Evolutionary conservation across 2,888 invertebrate species (phyloP).

Genomic region (Oxycera nigricornis): DNA sequence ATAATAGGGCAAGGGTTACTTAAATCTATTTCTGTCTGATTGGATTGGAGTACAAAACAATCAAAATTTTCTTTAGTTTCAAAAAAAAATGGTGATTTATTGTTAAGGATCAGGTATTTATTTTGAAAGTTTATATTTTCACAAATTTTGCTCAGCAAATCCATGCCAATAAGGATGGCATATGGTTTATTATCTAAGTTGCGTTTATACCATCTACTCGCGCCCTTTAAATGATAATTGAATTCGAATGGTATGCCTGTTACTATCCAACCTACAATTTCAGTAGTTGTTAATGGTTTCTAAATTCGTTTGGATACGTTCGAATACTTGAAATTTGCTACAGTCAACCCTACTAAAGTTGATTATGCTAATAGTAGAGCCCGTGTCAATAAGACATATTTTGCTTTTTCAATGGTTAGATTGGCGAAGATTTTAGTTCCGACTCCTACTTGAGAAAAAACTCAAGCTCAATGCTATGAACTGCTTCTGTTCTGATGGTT

Average conservation of each 20-base stretch:
- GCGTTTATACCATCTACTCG: not conserved
- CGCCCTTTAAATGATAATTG: not conserved
- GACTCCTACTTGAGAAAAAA: not conserved
- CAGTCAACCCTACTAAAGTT: not conserved
- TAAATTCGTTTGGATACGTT: not conserved
- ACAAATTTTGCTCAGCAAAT: not conserved
- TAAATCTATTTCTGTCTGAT: too few relatives aligned
- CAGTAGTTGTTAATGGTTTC: not conserved
- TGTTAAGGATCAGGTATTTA: too few relatives aligned
- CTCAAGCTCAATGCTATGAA: not conserved
- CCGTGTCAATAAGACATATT: not conserved
- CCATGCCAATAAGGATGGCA: not conserved
- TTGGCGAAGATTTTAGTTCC: not conserved
- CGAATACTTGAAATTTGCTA: not conserved
- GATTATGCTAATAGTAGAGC: not conserved
- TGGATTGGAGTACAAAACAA: not conserved
- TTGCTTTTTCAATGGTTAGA: not conserved
- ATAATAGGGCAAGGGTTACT: too few relatives aligned
- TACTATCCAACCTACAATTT: not conserved
- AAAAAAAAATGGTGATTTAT: not conserved
- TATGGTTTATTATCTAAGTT: not conserved
- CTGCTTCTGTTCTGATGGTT: too few relatives aligned
- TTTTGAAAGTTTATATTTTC: not conserved
- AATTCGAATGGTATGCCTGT: not conserved
- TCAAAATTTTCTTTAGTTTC: not conserved